Conservation (phyloP, 2,113 vertebrate species). For the Piprites chloris region DNA sequence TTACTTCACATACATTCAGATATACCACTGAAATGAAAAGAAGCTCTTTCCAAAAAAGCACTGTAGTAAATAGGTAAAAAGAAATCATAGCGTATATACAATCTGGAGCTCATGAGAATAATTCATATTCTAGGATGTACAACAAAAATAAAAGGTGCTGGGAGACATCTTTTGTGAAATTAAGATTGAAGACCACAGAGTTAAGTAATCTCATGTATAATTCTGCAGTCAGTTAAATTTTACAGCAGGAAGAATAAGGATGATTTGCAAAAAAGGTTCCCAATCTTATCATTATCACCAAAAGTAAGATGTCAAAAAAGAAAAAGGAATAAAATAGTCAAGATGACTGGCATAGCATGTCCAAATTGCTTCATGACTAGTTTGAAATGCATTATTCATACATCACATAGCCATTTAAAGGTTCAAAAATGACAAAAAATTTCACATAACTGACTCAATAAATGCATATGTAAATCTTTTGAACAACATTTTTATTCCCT, state of each 20-base stretch:
- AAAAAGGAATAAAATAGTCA: neutral
- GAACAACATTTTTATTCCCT: neutral
- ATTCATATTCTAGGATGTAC: neutral
- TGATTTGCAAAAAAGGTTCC: neutral
- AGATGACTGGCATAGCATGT: neutral
- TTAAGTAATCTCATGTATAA: neutral
- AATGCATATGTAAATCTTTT: neutral
- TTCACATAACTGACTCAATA: neutral
- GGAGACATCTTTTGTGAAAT: neutral
- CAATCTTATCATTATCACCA: neutral
- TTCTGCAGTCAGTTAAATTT: neutral
- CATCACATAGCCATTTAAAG: neutral
- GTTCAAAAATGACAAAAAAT: neutral
- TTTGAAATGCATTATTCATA: neutral
- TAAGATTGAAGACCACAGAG: neutral
- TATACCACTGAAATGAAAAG: neutral
- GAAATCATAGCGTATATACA: neutral
- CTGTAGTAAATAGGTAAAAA: neutral
- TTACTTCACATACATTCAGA: neutral
- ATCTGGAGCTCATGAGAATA: neutral
- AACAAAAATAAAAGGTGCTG: neutral
- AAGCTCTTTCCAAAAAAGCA: neutral
- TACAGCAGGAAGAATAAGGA: neutral
- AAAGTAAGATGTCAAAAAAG: neutral
- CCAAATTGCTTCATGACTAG: neutral